Evolutionary conservation across 2,797 vertebrate genomes (phyloP).

Genomic region (Glossophaga mutica): DNA sequence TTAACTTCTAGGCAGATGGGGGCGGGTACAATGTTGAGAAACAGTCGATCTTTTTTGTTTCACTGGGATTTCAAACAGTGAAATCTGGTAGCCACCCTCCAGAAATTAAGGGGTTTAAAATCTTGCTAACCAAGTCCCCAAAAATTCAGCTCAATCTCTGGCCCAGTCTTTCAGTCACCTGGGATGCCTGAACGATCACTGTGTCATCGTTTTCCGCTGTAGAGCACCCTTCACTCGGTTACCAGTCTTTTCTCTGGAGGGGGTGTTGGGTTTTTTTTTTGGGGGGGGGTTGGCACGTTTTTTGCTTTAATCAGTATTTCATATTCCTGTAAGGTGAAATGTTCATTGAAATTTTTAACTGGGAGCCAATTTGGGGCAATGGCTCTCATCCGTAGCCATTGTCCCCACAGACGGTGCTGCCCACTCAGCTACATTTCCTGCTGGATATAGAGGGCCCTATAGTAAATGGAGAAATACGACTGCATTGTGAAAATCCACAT

Average conservation of each 20-base stretch:
- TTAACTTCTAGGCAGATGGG: not conserved
- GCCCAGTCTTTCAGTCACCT: too few species aligned
- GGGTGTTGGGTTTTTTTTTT: not conserved
- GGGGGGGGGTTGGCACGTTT: not conserved
- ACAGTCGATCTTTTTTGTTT: not conserved
- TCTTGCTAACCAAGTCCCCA: not conserved
- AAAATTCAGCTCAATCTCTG: not conserved
- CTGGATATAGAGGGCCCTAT: not conserved
- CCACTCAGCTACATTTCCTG: not conserved
- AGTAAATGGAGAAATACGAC: not conserved
- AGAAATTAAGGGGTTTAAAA: not conserved
- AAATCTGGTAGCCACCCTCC: not conserved
- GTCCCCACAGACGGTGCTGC: not conserved
- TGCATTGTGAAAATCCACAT: not conserved
- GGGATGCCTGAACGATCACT: not conserved
- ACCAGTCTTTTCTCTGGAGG: not conserved
- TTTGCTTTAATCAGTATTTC: not conserved
- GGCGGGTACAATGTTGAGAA: not conserved
- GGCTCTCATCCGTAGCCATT: not conserved
- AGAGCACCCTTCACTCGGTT: not conserved
- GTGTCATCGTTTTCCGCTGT: rapidly evolving
- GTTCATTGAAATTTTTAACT: not conserved
- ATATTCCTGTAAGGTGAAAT: not conserved
- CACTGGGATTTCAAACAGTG: not conserved
- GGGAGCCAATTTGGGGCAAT: not conserved